A percentile compares a stretch with the other conserved stretches of the same genome.
These are phyloP conservation scores for Hemichromis elongatus DNA, from an alignment of 2,113 vertebrate genomes.

Conservation along the genomic window DNA sequence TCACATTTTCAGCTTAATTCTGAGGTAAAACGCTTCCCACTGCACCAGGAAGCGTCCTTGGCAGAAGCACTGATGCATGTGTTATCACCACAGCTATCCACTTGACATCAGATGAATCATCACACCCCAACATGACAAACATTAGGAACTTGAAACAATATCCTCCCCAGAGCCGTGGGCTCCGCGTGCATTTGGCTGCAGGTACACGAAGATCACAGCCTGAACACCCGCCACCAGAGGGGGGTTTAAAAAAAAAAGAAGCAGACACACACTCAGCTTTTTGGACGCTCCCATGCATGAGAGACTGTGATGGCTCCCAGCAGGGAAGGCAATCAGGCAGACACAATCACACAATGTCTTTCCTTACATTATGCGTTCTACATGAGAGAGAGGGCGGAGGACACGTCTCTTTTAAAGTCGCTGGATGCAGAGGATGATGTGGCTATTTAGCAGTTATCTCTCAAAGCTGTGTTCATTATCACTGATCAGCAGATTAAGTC, in stretches of 20 bases:
- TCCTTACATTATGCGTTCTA: not conserved
- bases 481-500: not conserved
- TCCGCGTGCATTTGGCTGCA: not conserved
- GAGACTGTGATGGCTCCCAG: conserved; percentile 18
- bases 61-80: not conserved
- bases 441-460: not conserved
- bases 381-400: not conserved
- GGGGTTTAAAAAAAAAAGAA: not conserved
- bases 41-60: not conserved
- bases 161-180: not conserved
- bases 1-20: not conserved
- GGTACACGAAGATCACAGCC: not conserved
- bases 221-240: not conserved
- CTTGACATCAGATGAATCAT: not conserved
- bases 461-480: not conserved
- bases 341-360: conserved; percentile 14
- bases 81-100: not conserved
- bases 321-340: conserved; percentile 35
- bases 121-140: not conserved
- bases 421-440: not conserved
- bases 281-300: conserved; percentile 5
- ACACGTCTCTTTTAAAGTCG: not conserved
- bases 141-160: not conserved
- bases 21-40: not conserved
- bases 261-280: not conserved